phyloP scores from a whole-genome alignment of 2,113 vertebrate species.

The Platycercus adscitus region DNA sequence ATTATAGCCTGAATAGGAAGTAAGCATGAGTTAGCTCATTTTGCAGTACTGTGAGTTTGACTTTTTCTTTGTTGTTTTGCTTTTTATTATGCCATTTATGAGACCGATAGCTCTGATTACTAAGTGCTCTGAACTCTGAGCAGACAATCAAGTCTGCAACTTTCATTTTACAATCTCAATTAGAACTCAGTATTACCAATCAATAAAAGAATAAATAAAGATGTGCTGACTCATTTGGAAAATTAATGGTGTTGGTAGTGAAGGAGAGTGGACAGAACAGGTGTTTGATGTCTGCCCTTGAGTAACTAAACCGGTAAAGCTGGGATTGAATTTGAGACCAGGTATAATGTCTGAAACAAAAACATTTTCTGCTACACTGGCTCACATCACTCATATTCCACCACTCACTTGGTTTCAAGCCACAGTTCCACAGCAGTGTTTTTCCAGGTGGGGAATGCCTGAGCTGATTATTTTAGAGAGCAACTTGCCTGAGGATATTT shows the following conservation, averaged over 20 bases:
- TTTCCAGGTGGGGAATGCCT: neutral
- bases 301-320: slow-evolving; percentile 9
- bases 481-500: slow-evolving; percentile 18
- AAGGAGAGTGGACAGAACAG: slow-evolving; percentile 41
- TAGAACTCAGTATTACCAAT: slow-evolving; percentile 14
- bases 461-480: slow-evolving; percentile 42
- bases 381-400: slow-evolving; percentile 32
- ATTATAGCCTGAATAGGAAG: neutral
- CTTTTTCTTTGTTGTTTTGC: neutral
- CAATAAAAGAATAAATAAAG: slow-evolving; percentile 53
- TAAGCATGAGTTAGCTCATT: neutral
- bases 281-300: slow-evolving; percentile 55
- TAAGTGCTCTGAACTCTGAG: slow-evolving; percentile 19
- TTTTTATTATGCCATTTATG: slow-evolving; percentile 10
- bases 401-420: neutral
- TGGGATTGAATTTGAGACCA: slow-evolving; percentile 5
- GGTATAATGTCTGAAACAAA: slow-evolving; percentile 36
- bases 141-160: neutral
- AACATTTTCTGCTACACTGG: slow-evolving; percentile 41
- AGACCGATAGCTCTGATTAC: neutral
- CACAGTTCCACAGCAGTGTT: neutral
- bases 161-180: slow-evolving; percentile 53
- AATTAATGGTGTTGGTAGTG: slow-evolving; percentile 22
- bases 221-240: slow-evolving; percentile 43
- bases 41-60: neutral